A percentile compares a stretch with the other conserved stretches of the same genome.
These are phyloP conservation scores for Antrozous pallidus DNA, from an alignment of 2,797 vertebrate species.

Conservation along the genomic window DNA sequence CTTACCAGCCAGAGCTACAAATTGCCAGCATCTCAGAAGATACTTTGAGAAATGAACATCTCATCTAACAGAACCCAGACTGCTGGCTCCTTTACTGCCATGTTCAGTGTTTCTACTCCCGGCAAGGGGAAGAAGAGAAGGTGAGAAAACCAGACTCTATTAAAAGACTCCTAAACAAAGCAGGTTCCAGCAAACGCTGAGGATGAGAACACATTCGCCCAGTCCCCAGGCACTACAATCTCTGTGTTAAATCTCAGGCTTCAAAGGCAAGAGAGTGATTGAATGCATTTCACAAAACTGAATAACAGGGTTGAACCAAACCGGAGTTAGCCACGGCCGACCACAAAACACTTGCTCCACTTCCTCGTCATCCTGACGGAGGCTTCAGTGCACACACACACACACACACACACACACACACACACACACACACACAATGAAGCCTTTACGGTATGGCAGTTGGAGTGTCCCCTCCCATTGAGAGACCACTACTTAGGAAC, in stretches of 20 bases:
- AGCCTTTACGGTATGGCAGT: background rate
- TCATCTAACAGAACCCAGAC: background rate
- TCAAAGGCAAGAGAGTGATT: background rate
- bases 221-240: background rate
- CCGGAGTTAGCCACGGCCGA: background rate
- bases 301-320: constrained; percentile 11
- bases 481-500: background rate
- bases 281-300: background rate
- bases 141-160: background rate
- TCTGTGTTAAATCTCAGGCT: background rate
- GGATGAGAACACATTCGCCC: background rate
- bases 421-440: background rate
- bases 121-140: background rate
- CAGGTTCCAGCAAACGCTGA: background rate
- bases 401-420: background rate
- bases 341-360: background rate
- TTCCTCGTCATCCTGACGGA: background rate
- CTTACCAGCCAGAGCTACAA: background rate
- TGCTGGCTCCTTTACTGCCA: background rate
- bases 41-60: background rate
- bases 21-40: background rate
- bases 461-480: background rate
- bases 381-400: background rate
- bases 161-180: background rate
- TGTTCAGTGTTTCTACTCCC: background rate